Evolutionary conservation across 2,113 vertebrate species (phyloP).

Genomic region (Heterotis niloticus): DNA sequence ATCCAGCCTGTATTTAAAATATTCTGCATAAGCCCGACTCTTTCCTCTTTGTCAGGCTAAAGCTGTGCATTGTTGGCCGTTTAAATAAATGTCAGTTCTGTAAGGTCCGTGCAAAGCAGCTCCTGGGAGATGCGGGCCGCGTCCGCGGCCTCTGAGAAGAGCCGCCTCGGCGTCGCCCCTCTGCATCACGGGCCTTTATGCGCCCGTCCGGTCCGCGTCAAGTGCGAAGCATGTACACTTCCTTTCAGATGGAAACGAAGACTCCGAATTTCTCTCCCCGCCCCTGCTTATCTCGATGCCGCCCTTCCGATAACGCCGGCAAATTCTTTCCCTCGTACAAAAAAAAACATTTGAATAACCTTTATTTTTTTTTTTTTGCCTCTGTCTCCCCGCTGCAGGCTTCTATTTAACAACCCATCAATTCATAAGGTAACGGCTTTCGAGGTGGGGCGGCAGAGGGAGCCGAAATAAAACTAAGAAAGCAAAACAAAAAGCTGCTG

Average conservation of each 20-base stretch:
- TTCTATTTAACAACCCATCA: conserved; percentile 65
- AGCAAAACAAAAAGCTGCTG: conserved; percentile 53
- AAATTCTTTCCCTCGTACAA: conserved; percentile 29
- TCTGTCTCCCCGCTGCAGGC: conserved; percentile 28
- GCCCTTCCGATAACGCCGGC: conserved; percentile 45
- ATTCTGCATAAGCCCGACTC: conserved; percentile 65
- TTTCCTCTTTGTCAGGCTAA: conserved; percentile 58
- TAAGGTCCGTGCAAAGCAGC: conserved; percentile 71
- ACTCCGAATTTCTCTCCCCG: conserved; percentile 62
- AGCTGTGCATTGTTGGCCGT: conserved; percentile 73
- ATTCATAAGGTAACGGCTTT: conserved; percentile 71
- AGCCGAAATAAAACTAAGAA: conserved; percentile 8
- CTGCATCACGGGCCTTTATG: conserved; percentile 70
- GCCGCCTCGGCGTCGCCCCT: conserved; percentile 55
- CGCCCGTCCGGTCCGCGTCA: conserved; percentile 57
- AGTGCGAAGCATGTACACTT: conserved; percentile 62
- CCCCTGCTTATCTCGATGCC: conserved; percentile 49
- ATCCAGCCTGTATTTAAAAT: conserved; percentile 64
- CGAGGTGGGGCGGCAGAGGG: background rate
- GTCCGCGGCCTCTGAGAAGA: conserved; percentile 63
- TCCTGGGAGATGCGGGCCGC: conserved; percentile 74
- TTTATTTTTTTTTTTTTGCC: conserved; percentile 56
- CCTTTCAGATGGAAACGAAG: conserved; percentile 76
- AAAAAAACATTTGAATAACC: conserved; percentile 57
- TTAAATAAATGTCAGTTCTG: conserved; percentile 93